Conservation (phyloP, 2,797 vertebrate species). For the Tamandua tetradactyla region DNA sequence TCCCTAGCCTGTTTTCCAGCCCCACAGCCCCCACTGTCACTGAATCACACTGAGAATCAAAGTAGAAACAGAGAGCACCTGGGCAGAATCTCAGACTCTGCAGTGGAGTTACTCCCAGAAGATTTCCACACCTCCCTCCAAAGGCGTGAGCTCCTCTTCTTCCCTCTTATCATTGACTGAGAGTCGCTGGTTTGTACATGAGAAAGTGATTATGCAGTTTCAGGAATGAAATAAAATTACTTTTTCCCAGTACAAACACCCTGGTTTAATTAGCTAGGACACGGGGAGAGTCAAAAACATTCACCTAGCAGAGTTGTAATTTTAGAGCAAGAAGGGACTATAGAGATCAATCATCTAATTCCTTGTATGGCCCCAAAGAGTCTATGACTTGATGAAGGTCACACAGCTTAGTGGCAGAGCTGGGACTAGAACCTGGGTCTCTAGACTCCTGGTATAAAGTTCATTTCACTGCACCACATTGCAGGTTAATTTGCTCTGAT, state of each 20-base stretch:
- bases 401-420: neutral
- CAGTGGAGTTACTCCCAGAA: neutral
- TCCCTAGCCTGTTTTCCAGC: neutral
- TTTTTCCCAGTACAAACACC: conserved; percentile 19
- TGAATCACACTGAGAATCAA: neutral
- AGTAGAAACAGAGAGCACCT: neutral
- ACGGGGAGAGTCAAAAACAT: neutral
- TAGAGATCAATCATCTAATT: neutral
- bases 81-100: neutral
- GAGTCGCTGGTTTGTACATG: neutral
- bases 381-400: conserved; percentile 51
- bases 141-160: neutral
- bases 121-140: neutral
- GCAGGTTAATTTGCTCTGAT: neutral
- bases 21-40: neutral
- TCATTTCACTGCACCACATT: neutral
- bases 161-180: neutral
- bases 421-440: conserved; percentile 26
- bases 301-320: neutral
- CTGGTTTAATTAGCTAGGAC: neutral
- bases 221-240: neutral
- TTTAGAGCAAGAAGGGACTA: neutral
- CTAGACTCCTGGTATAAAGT: neutral
- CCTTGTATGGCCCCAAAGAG: conserved; percentile 31
- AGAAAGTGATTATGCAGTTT: neutral